These are phyloP conservation scores for Pundamilia nyererei DNA, from an alignment of 2,113 vertebrate genomes.

Conservation along the genomic window DNA sequence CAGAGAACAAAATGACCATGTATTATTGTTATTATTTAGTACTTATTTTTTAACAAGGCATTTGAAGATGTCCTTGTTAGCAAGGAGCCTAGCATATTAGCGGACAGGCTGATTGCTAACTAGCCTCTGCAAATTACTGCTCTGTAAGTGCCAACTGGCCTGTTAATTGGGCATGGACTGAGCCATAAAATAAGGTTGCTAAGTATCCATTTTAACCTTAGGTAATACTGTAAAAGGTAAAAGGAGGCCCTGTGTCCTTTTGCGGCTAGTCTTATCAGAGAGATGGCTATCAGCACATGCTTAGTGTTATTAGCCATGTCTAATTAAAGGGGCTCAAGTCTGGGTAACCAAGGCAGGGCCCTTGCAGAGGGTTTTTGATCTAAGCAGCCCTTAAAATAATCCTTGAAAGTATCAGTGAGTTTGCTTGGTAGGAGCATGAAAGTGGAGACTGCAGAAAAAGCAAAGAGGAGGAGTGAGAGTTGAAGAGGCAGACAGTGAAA, in stretches of 20 bases:
- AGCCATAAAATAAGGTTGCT: slow-evolving; percentile 31
- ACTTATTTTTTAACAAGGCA: neutral
- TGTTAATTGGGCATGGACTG: slow-evolving; percentile 35
- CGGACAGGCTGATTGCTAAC: neutral
- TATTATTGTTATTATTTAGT: neutral
- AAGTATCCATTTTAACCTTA: slow-evolving; percentile 56
- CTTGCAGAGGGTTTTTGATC: slow-evolving; percentile 76
- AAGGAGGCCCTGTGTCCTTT: slow-evolving; percentile 32
- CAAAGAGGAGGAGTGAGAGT: neutral
- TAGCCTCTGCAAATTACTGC: slow-evolving; percentile 15
- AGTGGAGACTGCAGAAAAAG: slow-evolving; percentile 30
- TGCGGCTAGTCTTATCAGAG: slow-evolving; percentile 70
- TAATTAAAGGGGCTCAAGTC: slow-evolving; percentile 84
- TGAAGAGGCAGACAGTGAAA: slow-evolving; percentile 11
- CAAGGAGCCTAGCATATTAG: neutral
- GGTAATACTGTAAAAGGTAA: slow-evolving; percentile 47
- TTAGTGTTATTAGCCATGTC: slow-evolving; percentile 82
- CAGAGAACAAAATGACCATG: neutral
- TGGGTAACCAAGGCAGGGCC: slow-evolving; percentile 57
- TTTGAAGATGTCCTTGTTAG: slow-evolving; percentile 29
- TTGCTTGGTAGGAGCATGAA: slow-evolving; percentile 65
- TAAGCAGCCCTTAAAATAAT: slow-evolving; percentile 73
- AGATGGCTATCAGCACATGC: slow-evolving; percentile 74
- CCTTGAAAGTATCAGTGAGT: slow-evolving; percentile 50
- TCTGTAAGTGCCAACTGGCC: slow-evolving; percentile 25